phyloP scores from a whole-genome alignment of 1,140 invertebrate species.

The Euwallacea similis region DNA sequence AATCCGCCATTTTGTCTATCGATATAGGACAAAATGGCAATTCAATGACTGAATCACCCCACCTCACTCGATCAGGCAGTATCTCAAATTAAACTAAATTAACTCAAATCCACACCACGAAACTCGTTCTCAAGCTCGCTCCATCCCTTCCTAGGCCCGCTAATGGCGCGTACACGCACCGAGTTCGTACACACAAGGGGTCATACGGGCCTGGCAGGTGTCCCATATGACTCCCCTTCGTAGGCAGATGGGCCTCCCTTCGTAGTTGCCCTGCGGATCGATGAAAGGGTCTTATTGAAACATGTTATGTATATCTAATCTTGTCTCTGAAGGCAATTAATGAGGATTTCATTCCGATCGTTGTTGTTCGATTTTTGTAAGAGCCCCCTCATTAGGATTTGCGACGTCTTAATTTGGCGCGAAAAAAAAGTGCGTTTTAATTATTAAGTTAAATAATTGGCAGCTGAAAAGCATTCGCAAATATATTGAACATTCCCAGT shows the following conservation, averaged over 20 bases:
- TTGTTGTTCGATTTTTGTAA: background rate
- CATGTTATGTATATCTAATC: slow-evolving; percentile 6
- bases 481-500: background rate
- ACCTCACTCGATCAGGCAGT: no score
- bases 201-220: slow-evolving; percentile 34
- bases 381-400: background rate
- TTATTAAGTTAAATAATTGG: background rate
- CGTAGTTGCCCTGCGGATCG: slow-evolving; percentile 6
- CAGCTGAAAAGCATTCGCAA: slow-evolving; percentile 2
- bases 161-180: slow-evolving; percentile 32
- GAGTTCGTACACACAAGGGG: slow-evolving; percentile 18
- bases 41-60: no score
- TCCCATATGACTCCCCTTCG: slow-evolving; percentile 29
- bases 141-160: background rate
- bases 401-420: background rate
- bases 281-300: slow-evolving; percentile 19
- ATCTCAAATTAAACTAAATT: no score
- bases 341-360: background rate
- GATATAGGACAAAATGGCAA: no score
- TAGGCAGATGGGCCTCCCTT: slow-evolving; percentile 31
- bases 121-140: background rate
- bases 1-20: no score
- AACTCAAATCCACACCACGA: no score
- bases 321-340: slow-evolving; percentile 4
- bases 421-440: background rate